phyloP scores from a whole-genome alignment of 2,888 invertebrate species.

The Proisotoma minuta region DNA sequence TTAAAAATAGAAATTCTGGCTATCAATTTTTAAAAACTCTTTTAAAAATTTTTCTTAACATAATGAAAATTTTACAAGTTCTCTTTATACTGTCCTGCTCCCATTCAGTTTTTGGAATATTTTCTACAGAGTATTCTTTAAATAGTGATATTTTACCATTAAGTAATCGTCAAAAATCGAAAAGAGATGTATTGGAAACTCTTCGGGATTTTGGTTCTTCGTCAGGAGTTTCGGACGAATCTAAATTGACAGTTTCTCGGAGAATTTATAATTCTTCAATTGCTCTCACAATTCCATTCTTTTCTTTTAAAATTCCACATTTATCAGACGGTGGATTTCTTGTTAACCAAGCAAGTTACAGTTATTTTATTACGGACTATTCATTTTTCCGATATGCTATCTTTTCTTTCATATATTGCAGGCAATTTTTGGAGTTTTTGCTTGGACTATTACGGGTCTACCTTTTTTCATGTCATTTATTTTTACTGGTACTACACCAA shows the following conservation, averaged over 20 bases:
- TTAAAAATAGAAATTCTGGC: too few species aligned
- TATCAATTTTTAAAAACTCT: too few species aligned
- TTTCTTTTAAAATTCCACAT: conserved; percentile 34
- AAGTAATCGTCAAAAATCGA: background rate
- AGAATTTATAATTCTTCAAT: background rate
- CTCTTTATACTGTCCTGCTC: too few species aligned
- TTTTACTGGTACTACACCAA: conserved; percentile 21
- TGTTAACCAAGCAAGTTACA: background rate
- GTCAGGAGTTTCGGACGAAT: background rate
- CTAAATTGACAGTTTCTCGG: background rate
- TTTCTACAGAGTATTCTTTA: too few species aligned
- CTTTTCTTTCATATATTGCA: background rate
- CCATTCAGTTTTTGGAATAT: too few species aligned
- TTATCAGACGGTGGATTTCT: background rate
- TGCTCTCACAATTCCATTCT: conserved; percentile 40
- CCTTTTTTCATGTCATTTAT: conserved; percentile 23
- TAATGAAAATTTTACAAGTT: too few species aligned
- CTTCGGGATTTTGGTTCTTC: background rate
- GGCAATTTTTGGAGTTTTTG: conserved; percentile 29
- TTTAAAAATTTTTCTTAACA: too few species aligned
- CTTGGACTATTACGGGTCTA: conserved; percentile 18
- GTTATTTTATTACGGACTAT: background rate
- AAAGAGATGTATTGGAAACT: conserved; percentile 9
- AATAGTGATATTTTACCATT: background rate
- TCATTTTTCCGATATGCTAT: background rate